phyloP scores from a whole-genome alignment of 2,888 invertebrate species.

The Parascotia fuliginaria region DNA sequence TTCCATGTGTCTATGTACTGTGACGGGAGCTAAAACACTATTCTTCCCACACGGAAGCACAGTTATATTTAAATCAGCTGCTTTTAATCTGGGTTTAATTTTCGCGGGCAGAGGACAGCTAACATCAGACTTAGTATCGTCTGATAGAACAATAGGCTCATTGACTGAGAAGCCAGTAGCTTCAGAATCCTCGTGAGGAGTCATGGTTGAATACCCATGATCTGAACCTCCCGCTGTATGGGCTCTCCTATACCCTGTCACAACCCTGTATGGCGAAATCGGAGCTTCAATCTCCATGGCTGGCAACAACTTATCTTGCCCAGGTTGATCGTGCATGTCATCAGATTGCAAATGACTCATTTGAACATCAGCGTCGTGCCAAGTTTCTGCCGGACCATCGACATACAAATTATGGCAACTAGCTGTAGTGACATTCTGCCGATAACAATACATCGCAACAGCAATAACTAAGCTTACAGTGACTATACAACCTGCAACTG shows the following conservation, averaged over 20 bases:
- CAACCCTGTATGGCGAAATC: conserved; percentile 95
- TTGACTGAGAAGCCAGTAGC: conserved; percentile 91
- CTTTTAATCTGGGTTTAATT: conserved; percentile 72
- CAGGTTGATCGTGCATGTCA: conserved; percentile 87
- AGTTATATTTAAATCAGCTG: conserved; percentile 75
- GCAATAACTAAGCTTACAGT: conserved; percentile 93
- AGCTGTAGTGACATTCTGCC: conserved; percentile 86
- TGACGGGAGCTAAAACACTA: conserved; percentile 93
- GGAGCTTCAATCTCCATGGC: conserved; percentile 87
- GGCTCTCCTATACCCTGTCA: conserved; percentile 92
- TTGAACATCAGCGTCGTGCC: conserved; percentile 87
- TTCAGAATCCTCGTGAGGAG: conserved; percentile 95
- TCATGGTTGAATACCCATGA: conserved; percentile 98
- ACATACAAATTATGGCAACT: conserved; percentile 82
- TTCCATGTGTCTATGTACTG: conserved; percentile 95
- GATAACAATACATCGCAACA: conserved; percentile 93
- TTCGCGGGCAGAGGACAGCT: conserved; percentile 86
- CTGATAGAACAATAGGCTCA: conserved; percentile 86
- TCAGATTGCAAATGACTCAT: conserved; percentile 91
- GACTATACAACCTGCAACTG: conserved; percentile 94
- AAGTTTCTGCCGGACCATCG: conserved; percentile 80
- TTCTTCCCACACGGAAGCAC: conserved; percentile 84
- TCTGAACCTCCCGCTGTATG: conserved; percentile 94
- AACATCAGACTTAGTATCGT: conserved; percentile 83
- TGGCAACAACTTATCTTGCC: conserved; percentile 88